Evolutionary conservation across 1,140 invertebrate genomes (phyloP), one percentile per base, ranked within the genome.

Genomic region (Zaprionus kolodkinae): DNA sequence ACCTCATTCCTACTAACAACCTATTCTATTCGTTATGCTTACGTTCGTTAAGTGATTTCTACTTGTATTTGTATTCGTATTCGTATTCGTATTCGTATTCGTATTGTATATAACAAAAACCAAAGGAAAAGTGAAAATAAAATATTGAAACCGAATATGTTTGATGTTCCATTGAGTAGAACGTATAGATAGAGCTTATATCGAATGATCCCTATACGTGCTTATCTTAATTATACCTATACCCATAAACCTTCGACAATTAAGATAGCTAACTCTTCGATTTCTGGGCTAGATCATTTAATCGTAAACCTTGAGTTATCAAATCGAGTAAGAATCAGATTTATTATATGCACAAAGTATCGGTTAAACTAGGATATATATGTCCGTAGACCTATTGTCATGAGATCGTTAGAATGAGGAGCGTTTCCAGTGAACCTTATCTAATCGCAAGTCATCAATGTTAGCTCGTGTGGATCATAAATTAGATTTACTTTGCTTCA

Each of bases 51-150:
- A 68, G 68, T 67, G 40, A 73, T 78, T 68, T 60, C 25, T 71
- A 78, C 65, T 35, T 76, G 27, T 72, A 76, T 62, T 76, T 64
- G 54, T 76, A 79, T 76, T 27, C 66, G 17, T 72, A 70, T 56
- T 77, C n/a, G 25, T 56, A 66, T 21, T 35, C n/a, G 54, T 76
- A 79, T 76, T 27, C 66, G 17, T 72, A 70, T 56, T 77, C n/a
- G 25, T 56, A 66, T 21, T 35, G 30, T 0, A 30, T 27, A 69
- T 55, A 66, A 72, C 33, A 56, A 71, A 62, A 71, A 62, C 33
- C 40, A 52, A 69, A 48, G 17, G 72, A 78, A 56, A 5, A 17
- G 40, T 15, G 40, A 27, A 50, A 38, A 57, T 56, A 50, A 50
- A 59, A 21, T n/a, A 55, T 7, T 12, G 5, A 55, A 27, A 30